phyloP scores from a whole-genome alignment of 2,113 vertebrate species.

The Apistogramma diplotaenia region DNA sequence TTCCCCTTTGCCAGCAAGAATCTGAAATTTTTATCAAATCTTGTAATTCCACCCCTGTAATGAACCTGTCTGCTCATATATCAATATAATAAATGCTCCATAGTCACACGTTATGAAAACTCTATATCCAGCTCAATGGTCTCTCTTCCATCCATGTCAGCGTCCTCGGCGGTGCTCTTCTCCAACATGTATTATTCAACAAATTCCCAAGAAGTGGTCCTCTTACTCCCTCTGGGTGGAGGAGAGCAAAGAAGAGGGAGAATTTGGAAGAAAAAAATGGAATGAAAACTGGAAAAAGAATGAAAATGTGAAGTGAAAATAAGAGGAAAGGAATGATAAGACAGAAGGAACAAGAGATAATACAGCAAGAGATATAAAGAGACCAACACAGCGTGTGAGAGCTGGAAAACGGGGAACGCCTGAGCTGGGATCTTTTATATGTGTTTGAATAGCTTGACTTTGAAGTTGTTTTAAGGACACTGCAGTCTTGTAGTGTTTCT shows the following conservation, averaged over 20 bases:
- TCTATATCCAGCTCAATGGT: conserved; percentile 31
- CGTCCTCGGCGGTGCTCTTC: background rate
- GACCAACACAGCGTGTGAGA: background rate
- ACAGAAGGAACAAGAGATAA: background rate
- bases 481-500: background rate
- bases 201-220: conserved; percentile 6
- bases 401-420: background rate
- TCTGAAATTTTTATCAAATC: background rate
- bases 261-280: background rate
- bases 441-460: background rate
- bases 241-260: background rate
- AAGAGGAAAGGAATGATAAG: background rate
- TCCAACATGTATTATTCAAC: conserved; percentile 63
- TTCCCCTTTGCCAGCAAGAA: background rate
- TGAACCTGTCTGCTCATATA: conserved; percentile 6
- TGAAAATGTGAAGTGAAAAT: background rate
- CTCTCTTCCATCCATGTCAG: conserved; percentile 50
- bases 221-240: background rate
- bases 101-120: conserved; percentile 44
- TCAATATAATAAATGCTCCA: conserved; percentile 36
- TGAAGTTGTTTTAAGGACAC: background rate
- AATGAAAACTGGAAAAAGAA: background rate
- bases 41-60: background rate
- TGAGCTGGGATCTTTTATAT: background rate
- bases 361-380: background rate